These are phyloP conservation scores for Sebastes schlegelii DNA, from an alignment of 2,113 vertebrate species.

Conservation along the genomic window DNA sequence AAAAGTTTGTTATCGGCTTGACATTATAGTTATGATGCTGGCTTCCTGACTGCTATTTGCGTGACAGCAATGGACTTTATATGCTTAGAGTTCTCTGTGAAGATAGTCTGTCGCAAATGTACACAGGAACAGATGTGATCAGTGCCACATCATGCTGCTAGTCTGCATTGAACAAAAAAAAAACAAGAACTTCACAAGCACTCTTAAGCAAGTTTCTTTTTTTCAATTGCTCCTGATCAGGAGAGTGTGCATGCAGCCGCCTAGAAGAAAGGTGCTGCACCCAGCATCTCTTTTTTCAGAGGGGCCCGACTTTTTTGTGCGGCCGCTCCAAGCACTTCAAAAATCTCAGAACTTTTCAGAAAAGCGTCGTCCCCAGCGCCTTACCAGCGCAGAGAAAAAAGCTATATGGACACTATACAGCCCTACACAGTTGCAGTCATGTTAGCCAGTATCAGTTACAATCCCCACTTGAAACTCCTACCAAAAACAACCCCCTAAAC, in stretches of 20 bases:
- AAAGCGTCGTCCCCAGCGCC: too few species aligned
- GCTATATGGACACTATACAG: too few species aligned
- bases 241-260: too few species aligned
- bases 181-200: neutral
- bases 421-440: neutral
- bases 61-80: neutral
- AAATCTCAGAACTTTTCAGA: too few species aligned
- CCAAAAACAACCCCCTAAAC: neutral
- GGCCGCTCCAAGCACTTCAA: too few species aligned
- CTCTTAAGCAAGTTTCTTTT: too few species aligned
- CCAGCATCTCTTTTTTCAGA: too few species aligned
- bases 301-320: too few species aligned
- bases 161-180: neutral
- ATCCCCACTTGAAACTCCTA: neutral
- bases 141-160: neutral
- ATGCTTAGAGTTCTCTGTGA: neutral
- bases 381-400: too few species aligned
- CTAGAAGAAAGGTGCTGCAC: too few species aligned
- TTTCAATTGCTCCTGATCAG: too few species aligned
- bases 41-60: neutral
- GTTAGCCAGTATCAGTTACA: neutral
- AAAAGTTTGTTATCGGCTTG: neutral
- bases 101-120: neutral
- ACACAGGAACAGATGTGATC: neutral
- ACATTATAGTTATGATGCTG: neutral